Base-by-base conservation (phyloP, 2,888 invertebrate species). In the Plebejus anna region DNA sequence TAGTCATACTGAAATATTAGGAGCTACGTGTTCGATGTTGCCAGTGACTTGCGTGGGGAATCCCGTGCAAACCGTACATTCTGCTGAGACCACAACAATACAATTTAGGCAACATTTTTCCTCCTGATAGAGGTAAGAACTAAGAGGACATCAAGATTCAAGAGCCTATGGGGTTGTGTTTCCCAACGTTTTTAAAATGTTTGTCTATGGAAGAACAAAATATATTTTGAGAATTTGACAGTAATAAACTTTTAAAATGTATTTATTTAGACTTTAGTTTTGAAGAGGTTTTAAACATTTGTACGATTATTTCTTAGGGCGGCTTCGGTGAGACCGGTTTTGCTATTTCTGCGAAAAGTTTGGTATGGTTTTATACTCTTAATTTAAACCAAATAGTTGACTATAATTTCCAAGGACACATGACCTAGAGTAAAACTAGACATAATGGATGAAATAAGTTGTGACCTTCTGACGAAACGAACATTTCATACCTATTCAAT, bases 1-100 rank as follows among this genome's bases (percentile, higher is more conserved):
- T 66, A 66, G 66, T 66, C 66, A 66, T 66, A 66, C 32, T 66
- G 28, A 66, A 66, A 66, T 66, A 66, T 66, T 66, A 66, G 66
- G 61, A 61, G 55, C 55, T 55, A 55, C 55, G 55, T 55, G 55
- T 32, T 32, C 32, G 2, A 0, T 32, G 32, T 55, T 55, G 55
- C 16, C 13, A 55, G 16, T 16, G 42, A 42, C 42, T 42, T 1
- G 42, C 42, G 55, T 16, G 55, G 55, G 55, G 4, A 55, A 16
- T 55, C 55, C 55, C 55, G 11, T 51, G 11, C 13, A 51, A 13
- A 51, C 0, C 51, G 55, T 16, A 55, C 13, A 55, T 55, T 55
- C 16, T 16, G 47, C 9, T 16, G 55, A 13, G 4, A 55, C 22
- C 22, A 22, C 55, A 4, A 55, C 3, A 16, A 16, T 32, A 32